Evolutionary conservation across 30 jellyfish, hydroid and myxozoan species (phyloP), one percentile per base, ranked within the genome.

Genomic region (Aurelia aurita): DNA sequence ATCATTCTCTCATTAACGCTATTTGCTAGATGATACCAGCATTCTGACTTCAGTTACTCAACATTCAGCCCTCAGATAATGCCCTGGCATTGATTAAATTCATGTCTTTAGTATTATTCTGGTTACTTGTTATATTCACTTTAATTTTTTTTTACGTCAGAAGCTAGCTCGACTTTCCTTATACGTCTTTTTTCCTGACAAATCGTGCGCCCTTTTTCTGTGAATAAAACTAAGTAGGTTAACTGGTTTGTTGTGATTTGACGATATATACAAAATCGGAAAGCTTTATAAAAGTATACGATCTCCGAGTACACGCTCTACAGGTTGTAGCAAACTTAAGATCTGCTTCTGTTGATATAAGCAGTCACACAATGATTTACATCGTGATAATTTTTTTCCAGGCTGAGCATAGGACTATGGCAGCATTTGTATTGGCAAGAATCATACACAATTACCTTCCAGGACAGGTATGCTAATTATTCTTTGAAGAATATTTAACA

Each of bases 381-480:
- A 18, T 62, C 19, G 23, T 10, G 9, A 15, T 18, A 9, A 19
- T 65, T 63, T 53, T 65, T 53, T 44, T 66, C 67, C 32, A 59
- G 98, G 96, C 98, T 1, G 98, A 93, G 75, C 98, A 93, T 65
- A 69, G 96, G 25, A 93, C 98, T 13, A 93, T 95, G 89, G 95
- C 96, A 16, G 95, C 97, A 22, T 93, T 93, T 70, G 98, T 93
- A 20, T 61, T 93, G 16, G 98, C 98, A 22, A 74, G 97, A 77
- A 93, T 93, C 64, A 87, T 93, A n/a, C 98, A 93, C 58, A 89
- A 84, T 49, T 88, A 87, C 44, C 98, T 96, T 39, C 87, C 94
- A 46, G 98, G 98, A 31, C 96, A 93, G 98, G 98, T 93, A 81
- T 27, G 58, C 12, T 39, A 8, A 39, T 8, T 39, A 15, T 7